phyloP scores from a whole-genome alignment of 1,140 invertebrate species.

The Drosophila paulistorum region DNA sequence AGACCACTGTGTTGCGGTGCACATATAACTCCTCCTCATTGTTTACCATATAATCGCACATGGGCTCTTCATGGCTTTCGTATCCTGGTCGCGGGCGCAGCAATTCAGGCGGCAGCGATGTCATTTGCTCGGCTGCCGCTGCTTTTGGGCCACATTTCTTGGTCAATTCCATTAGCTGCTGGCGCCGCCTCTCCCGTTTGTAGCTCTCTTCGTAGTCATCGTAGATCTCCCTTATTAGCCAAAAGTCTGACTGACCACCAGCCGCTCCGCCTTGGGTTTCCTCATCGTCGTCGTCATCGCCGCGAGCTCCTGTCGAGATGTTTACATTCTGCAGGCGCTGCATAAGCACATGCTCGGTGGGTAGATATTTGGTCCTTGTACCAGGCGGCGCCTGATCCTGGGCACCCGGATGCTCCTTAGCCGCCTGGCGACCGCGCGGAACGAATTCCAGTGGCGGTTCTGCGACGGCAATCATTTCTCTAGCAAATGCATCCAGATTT shows the following conservation, averaged over 20 bases:
- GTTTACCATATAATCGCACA: slow-evolving; percentile 78
- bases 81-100: slow-evolving; percentile 33
- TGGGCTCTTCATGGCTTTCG: slow-evolving; percentile 53
- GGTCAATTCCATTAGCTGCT: slow-evolving; percentile 61
- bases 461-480: slow-evolving; percentile 76
- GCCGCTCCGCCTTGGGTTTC: slow-evolving; percentile 54
- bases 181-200: slow-evolving; percentile 54
- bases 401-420: slow-evolving; percentile 90
- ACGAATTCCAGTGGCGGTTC: slow-evolving; percentile 88
- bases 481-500: slow-evolving; percentile 72
- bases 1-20: slow-evolving; percentile 92
- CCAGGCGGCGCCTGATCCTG: slow-evolving; percentile 72
- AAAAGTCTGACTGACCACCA: slow-evolving; percentile 85
- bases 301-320: slow-evolving; percentile 84
- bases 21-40: slow-evolving; percentile 95
- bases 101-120: slow-evolving; percentile 51
- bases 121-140: slow-evolving; percentile 61
- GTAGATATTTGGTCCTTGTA: slow-evolving; percentile 57
- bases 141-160: slow-evolving; percentile 65
- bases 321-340: slow-evolving; percentile 89
- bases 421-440: slow-evolving; percentile 93
- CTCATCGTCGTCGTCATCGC: slow-evolving; percentile 78
- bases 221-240: slow-evolving; percentile 86
- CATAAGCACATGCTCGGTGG: slow-evolving; percentile 86
- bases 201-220: slow-evolving; percentile 61